Conservation (phyloP, 2,888 invertebrate species). For the Mongoloraphidia duomilia region DNA sequence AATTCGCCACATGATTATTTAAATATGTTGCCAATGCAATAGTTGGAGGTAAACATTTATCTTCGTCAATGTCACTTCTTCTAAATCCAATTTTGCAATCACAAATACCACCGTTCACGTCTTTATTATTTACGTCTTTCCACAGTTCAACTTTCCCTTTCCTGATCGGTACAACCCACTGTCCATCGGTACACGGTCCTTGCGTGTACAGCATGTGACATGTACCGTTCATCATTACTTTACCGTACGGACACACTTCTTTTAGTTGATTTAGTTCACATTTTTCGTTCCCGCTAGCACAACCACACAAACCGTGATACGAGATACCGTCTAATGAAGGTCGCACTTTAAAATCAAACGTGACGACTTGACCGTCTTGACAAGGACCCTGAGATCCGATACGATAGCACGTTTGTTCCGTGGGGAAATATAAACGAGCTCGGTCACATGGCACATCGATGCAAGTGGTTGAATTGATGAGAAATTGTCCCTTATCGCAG, state of each 20-base stretch:
- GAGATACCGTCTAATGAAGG: conserved; percentile 69
- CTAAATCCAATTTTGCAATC: conserved; percentile 57
- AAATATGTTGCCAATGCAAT: conserved; percentile 51
- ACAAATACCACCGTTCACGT: conserved; percentile 22
- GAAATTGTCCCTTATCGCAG: conserved; percentile 51
- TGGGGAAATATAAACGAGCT: conserved; percentile 62
- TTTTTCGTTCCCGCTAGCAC: conserved; percentile 26
- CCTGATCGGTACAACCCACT: conserved; percentile 50
- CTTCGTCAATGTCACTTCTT: conserved; percentile 24
- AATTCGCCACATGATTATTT: conserved; percentile 23
- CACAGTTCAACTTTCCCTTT: conserved; percentile 22
- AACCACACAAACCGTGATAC: conserved; percentile 70
- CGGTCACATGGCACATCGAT: conserved; percentile 55
- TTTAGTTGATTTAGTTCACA: conserved; percentile 9
- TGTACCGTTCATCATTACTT: conserved; percentile 48
- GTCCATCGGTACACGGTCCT: conserved; percentile 59
- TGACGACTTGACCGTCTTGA: conserved; percentile 52
- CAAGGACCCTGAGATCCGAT: conserved; percentile 70
- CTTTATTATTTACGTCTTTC: conserved; percentile 17
- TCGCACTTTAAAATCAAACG: conserved; percentile 65
- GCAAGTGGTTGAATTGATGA: conserved; percentile 54
- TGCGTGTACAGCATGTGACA: conserved; percentile 64
- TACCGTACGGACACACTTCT: conserved; percentile 29
- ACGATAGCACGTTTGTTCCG: conserved; percentile 57
- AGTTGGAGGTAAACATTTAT: conserved; percentile 43